phyloP scores from a whole-genome alignment of 2,888 invertebrate genomes.

The Temnothorax rugatulus region DNA sequence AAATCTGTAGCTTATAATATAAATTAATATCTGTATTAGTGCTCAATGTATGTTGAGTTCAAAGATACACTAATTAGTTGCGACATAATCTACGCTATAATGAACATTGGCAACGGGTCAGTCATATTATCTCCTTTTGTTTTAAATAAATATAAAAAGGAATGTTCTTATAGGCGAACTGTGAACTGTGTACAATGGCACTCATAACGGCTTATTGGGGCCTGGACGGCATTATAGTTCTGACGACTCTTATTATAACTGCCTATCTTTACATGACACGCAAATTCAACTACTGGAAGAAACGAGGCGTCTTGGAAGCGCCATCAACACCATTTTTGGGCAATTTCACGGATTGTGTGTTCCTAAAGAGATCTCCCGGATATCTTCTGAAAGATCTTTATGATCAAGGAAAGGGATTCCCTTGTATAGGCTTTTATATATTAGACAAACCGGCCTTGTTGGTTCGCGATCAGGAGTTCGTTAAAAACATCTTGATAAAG shows the following conservation, averaged over 20 bases:
- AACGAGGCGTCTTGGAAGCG: constrained; percentile 83
- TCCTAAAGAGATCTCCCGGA: constrained; percentile 79
- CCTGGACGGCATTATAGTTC: constrained; percentile 72
- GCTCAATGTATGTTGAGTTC: neutral
- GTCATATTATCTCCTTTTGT: neutral
- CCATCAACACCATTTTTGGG: constrained; percentile 85
- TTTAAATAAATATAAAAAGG: neutral
- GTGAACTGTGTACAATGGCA: constrained; percentile 69
- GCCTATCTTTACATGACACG: constrained; percentile 78
- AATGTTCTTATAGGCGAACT: neutral
- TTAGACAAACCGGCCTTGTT: constrained; percentile 86
- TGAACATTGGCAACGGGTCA: neutral
- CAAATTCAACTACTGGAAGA: constrained; percentile 83
- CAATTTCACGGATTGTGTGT: constrained; percentile 83
- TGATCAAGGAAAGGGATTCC: constrained; percentile 77
- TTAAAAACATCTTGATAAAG: constrained; percentile 86
- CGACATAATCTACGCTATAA: neutral
- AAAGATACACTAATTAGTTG: neutral
- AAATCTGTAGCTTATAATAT: neutral
- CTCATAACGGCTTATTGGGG: constrained; percentile 75
- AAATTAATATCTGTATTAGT: neutral
- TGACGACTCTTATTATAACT: constrained; percentile 57
- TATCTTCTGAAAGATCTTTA: constrained; percentile 84
- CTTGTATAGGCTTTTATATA: constrained; percentile 83
- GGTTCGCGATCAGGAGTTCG: constrained; percentile 85